phyloP scores from a whole-genome alignment of 2,113 vertebrate species.

The Notarius quadriscutis region DNA sequence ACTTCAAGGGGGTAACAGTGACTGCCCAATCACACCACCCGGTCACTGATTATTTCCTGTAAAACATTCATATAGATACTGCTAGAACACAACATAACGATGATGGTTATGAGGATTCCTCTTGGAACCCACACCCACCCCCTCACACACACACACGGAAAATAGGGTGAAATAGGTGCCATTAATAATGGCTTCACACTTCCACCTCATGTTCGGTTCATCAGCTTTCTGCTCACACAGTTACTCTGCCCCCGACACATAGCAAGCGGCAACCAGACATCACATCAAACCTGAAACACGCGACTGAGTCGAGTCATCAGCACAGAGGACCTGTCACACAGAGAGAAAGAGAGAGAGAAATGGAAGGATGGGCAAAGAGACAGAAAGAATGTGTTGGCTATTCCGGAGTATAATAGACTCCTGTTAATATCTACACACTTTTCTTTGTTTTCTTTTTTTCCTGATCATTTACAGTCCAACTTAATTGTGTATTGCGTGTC shows the following conservation, averaged over 20 bases:
- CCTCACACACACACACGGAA: background rate
- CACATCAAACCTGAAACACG: conserved; percentile 98
- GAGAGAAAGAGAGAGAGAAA: background rate
- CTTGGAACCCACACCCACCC: background rate
- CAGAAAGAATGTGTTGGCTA: background rate
- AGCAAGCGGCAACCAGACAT: conserved; percentile 88
- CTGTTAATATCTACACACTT: background rate
- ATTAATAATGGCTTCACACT: conserved; percentile 82
- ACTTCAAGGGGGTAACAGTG: background rate
- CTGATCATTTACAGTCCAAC: background rate
- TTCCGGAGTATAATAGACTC: background rate
- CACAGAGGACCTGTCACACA: conserved; percentile 66
- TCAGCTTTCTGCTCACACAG: conserved; percentile 84
- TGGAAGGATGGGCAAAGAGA: background rate
- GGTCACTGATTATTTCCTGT: background rate
- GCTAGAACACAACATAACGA: background rate
- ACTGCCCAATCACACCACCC: background rate
- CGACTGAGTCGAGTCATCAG: conserved; percentile 98
- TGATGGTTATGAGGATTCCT: background rate
- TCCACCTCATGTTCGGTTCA: conserved; percentile 73
- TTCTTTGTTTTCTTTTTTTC: background rate
- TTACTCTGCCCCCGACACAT: conserved; percentile 99
- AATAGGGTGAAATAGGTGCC: conserved; percentile 73
- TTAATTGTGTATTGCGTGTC: background rate
- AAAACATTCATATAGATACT: background rate